Percentiles rank a stretch among this genome's conserved stretches.
Evolutionary conservation across 2,113 vertebrate genomes (phyloP).

Genomic region (Clarias batrachus): DNA sequence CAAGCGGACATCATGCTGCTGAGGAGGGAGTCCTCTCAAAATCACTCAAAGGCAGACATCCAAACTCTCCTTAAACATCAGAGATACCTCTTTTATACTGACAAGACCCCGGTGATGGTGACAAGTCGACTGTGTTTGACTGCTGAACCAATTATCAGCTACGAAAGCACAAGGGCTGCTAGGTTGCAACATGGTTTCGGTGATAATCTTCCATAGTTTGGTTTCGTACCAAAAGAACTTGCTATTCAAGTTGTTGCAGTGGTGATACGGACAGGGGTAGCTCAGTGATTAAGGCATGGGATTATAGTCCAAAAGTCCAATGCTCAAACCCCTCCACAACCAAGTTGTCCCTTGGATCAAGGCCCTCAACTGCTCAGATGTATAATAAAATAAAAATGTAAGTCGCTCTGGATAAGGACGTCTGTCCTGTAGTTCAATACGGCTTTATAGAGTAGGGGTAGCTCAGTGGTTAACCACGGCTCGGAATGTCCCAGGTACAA

Average conservation of each 20-base stretch:
- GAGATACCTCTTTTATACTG: neutral
- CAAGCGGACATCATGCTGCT: constrained; percentile 2
- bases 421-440: too few relatives aligned
- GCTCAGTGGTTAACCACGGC: too few relatives aligned
- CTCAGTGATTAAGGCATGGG: too few relatives aligned
- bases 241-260: neutral
- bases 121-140: neutral
- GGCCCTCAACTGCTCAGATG: too few relatives aligned
- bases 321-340: too few relatives aligned
- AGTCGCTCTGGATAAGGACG: too few relatives aligned
- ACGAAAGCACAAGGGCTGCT: neutral
- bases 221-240: neutral
- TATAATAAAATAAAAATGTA: too few relatives aligned
- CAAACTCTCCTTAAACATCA: constrained; percentile 29
- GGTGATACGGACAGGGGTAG: neutral
- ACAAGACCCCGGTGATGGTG: neutral
- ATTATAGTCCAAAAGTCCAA: too few relatives aligned
- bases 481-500: too few relatives aligned
- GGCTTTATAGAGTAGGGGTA: too few relatives aligned
- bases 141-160: neutral
- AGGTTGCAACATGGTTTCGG: neutral
- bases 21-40: neutral
- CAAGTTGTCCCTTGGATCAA: too few relatives aligned
- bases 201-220: neutral
- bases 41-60: neutral